Base-by-base conservation (phyloP, 2,797 vertebrate species). In the Chaetophractus vellerosus region DNA sequence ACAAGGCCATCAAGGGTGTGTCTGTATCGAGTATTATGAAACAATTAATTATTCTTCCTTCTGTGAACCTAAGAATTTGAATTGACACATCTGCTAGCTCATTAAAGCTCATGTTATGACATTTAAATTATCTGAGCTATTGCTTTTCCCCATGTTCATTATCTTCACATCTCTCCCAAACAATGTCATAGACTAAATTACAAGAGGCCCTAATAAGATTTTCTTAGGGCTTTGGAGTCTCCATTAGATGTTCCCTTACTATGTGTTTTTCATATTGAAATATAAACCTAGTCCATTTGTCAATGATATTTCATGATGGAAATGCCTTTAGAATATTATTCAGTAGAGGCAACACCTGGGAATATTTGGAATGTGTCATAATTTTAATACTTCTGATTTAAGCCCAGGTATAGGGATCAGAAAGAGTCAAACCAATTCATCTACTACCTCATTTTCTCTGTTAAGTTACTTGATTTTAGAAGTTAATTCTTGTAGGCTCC, bases 31-130 rank as follows among this genome's bases (percentile, higher is more conserved):
- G 33, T 33, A 96, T 95, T 97, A 85, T 91, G 96, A 96, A 97
- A 96, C 66, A 95, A 90, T 89, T 96, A 97, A 96, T 96, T 97
- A 76, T 64, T 93, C 33, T 64, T 97, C 87, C 74, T 93, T 95
- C 36, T 92, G 69, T 90, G 85, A 83, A 93, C 41, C 61, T 95
- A 69, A 90, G 64, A 96, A 95, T 95, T 96, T 61, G 86, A 72
- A 52, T 63, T 96, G 69, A 88, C 94, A 93, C 71, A 96, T 88
- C 23, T 82, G 57, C 36, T 33, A 95, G 52, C 63, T 75, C 57
- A 97, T 93, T 95, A 96, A 92, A 93, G 55, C 21, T 90, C n/a
- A 90, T 9, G 50, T 80, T 95, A 82, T 74, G 68, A 95, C 63
- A 90, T 90, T 81, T 78, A 84, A 38, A 92, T 74, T 91, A 84